Percentiles rank a stretch among this genome's conserved stretches.
Evolutionary conservation across 2,113 vertebrate species (phyloP).

Genomic region (Vicugna pacos): DNA sequence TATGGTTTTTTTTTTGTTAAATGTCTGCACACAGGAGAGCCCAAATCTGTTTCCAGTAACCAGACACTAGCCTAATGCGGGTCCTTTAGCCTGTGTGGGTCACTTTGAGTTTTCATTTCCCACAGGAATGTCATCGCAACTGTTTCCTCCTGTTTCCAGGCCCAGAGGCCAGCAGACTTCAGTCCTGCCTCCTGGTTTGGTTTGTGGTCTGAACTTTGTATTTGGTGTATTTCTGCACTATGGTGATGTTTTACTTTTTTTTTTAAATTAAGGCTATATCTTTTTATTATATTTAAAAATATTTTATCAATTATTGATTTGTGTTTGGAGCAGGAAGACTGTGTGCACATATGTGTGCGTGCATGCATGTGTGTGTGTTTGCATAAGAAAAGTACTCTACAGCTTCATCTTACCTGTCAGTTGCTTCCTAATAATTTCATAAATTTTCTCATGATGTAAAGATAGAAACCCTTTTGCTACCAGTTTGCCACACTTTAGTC

Average conservation of each 20-base stretch:
- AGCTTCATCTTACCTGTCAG: not conserved
- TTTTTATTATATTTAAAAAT: not conserved
- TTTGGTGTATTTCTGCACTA: not conserved
- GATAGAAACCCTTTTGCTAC: not conserved
- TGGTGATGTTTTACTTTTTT: not conserved
- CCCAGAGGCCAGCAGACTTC: not conserved
- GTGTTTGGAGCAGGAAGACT: not conserved
- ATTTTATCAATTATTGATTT: not conserved
- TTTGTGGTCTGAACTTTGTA: not conserved
- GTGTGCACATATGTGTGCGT: not conserved
- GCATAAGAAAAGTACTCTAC: not conserved
- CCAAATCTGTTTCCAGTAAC: not conserved
- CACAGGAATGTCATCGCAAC: not conserved
- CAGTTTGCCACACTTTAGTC: not conserved
- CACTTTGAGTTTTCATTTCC: not conserved
- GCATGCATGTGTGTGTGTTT: not conserved
- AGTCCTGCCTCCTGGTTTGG: not conserved
- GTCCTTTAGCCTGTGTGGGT: not conserved
- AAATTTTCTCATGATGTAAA: not conserved
- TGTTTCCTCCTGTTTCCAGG: not conserved
- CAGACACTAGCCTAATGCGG: not conserved
- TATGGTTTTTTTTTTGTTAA: not conserved
- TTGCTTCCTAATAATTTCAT: slow-evolving; percentile 28
- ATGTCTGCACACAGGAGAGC: not conserved
- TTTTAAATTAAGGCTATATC: not conserved